These are phyloP conservation scores for Paratrypauchen microcephalus DNA, from an alignment of 2,797 vertebrate genomes.

Conservation along the genomic window DNA sequence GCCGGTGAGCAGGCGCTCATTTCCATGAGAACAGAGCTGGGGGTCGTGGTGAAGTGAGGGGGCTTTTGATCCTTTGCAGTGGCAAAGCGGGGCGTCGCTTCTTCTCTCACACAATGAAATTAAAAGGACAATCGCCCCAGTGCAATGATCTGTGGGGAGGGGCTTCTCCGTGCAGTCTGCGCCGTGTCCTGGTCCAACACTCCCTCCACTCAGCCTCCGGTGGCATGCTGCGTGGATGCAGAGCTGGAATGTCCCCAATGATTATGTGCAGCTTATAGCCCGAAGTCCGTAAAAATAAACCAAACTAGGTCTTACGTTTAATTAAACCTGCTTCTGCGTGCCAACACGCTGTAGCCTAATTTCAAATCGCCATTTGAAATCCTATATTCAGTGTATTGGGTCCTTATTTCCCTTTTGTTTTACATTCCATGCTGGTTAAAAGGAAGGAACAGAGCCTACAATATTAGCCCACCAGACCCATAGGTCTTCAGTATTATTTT, in stretches of 20 bases:
- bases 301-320: neutral
- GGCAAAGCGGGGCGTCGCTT: constrained; percentile 61
- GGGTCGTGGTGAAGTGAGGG: constrained; percentile 49
- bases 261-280: neutral
- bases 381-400: neutral
- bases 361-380: neutral
- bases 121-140: constrained; percentile 59
- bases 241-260: neutral
- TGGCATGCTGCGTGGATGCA: constrained; percentile 2
- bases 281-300: neutral
- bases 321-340: neutral
- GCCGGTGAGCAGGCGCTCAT: constrained; percentile 56
- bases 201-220: constrained; percentile 13
- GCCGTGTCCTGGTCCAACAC: constrained; percentile 27
- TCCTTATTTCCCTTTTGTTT: neutral
- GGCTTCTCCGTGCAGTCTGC: constrained; percentile 42
- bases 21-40: constrained; percentile 69
- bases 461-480: neutral
- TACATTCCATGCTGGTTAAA: neutral
- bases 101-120: constrained; percentile 72
- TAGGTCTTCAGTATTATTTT: too few relatives aligned
- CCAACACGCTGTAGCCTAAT: neutral
- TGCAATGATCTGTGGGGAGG: constrained; percentile 65
- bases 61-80: constrained; percentile 62
- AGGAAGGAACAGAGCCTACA: neutral